Evolutionary conservation across 1,140 invertebrate genomes (phyloP).

Genomic region (Gryllus bimaculatus): DNA sequence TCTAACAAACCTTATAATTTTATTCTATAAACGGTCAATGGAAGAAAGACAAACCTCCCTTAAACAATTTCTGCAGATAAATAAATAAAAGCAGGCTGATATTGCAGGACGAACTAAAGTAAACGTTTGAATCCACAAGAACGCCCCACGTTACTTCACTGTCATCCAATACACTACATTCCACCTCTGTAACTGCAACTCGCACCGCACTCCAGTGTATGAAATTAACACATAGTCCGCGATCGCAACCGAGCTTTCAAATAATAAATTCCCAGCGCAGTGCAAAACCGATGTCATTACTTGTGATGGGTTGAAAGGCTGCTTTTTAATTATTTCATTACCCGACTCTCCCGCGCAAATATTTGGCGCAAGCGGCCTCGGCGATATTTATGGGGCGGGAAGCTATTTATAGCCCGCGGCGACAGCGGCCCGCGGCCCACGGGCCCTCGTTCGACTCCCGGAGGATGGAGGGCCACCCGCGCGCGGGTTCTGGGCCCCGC

Average conservation of each 20-base stretch:
- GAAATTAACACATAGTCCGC: conserved; percentile 1
- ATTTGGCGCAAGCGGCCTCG: background rate
- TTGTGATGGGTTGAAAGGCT: conserved; percentile 3
- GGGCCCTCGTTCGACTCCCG: no score
- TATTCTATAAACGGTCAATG: no score
- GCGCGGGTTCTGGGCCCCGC: no score
- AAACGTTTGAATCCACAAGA: no score
- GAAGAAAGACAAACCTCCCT: no score
- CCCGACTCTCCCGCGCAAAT: background rate
- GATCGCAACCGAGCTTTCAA: background rate
- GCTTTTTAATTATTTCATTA: conserved; percentile 6
- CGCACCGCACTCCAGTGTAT: background rate
- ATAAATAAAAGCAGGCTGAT: no score
- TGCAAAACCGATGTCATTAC: conserved; percentile 1
- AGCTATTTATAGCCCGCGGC: background rate
- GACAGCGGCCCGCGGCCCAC: background rate
- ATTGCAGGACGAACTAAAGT: no score
- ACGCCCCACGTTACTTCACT: no score
- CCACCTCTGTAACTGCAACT: background rate
- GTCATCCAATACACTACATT: background rate
- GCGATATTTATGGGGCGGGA: background rate
- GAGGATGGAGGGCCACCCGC: no score
- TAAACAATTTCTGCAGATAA: no score
- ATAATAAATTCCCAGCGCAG: background rate
- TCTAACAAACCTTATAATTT: no score